Evolutionary conservation across 2,797 vertebrate species (phyloP), one percentile per base, ranked within the genome.

Genomic region (Aratinga solstitialis): DNA sequence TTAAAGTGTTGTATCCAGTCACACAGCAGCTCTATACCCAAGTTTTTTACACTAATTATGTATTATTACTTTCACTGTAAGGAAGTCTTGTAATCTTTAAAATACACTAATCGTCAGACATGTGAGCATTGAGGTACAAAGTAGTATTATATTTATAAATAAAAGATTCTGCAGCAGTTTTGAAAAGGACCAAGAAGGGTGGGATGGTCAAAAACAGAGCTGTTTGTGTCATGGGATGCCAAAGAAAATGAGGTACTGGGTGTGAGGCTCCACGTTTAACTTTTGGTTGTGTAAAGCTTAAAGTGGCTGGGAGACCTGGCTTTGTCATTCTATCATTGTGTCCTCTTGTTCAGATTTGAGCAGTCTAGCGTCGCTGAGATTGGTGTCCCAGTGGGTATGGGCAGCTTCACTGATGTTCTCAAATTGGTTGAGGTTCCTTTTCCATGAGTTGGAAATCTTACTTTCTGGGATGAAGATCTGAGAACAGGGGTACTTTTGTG

Each of bases 301-400:
- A 65, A 0, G 0, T 32, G 51, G 8, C 63, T 50, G 13, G 1
- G 13, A 67, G 74, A 59, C 0, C 12, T 73, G 84, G 20, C 21
- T 77, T 69, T 76, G 54, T 74, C 51, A 10, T 63, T 68, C 13
- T 53, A n/a, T 47, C 24, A 8, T 24, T 23, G 30, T 29, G 27
- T 61, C 14, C 6, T 29, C 51, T 47, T 54, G 18, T 27, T 53
- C 2, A 3, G 40, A 21, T 51, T 23, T 61, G 38, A 24, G 27
- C 1, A 3, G 23, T 17, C 32, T 47, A 54, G 48, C 13, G 17
- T 48, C 34, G 11, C 54, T 38, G 53, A 63, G 27, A 36, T 43
- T 42, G 5, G 2, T 20, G 10, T 87, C 71, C 51, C 30, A 36
- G 29, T 47, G 73, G 48, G 7, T 51, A 27, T 5, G n/a, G 53